phyloP scores from a whole-genome alignment of 2,113 vertebrate species.

The Zootoca vivipara region DNA sequence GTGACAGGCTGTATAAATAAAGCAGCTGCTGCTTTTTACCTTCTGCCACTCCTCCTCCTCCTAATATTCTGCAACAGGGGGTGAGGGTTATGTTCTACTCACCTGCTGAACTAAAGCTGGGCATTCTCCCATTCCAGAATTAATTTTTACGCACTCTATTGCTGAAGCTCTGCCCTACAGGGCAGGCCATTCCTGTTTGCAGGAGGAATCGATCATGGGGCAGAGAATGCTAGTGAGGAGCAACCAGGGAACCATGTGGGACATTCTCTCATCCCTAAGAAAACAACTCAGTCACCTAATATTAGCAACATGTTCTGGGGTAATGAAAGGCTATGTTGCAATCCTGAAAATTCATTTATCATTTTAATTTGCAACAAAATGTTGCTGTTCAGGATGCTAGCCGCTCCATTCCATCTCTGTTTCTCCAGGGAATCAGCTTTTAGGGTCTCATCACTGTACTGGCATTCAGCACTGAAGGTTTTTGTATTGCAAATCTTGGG shows the following conservation, averaged over 20 bases:
- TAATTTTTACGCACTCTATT: neutral
- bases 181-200: neutral
- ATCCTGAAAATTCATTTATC: neutral
- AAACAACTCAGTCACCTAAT: neutral
- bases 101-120: neutral
- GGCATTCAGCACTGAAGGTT: too few relatives aligned
- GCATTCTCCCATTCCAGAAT: neutral
- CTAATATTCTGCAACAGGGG: neutral
- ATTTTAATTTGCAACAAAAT: conserved; percentile 20
- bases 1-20: too few relatives aligned
- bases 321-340: conserved; percentile 3
- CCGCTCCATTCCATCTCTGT: neutral
- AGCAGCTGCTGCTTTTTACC: too few relatives aligned
- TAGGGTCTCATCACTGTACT: neutral
- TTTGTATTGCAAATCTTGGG: neutral
- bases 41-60: too few relatives aligned
- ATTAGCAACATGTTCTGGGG: neutral
- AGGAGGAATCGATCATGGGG: neutral
- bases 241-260: neutral
- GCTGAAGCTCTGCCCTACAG: neutral
- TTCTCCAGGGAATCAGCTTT: neutral
- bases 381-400: neutral
- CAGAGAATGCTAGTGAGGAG: neutral
- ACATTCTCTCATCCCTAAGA: neutral
- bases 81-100: neutral